Evolutionary conservation across 2,797 vertebrate genomes (phyloP), one percentile per base, ranked within the genome.

Genomic region (Brachyalestes nurse): DNA sequence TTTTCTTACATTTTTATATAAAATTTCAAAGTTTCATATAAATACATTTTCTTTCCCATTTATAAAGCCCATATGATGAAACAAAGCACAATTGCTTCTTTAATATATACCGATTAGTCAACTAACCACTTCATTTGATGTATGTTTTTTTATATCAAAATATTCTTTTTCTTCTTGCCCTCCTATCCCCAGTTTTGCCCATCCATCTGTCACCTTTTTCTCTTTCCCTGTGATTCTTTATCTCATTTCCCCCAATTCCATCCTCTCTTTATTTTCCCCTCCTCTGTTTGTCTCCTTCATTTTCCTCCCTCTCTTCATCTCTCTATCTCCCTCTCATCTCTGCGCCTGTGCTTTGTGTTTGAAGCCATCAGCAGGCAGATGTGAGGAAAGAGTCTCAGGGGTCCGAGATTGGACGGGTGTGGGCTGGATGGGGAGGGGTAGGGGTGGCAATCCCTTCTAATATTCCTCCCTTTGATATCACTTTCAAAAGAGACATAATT

Each of bases 401-500:
- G 75, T 38, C 77, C 83, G 40, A 42, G 84, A 84, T 70, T 70
- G 47, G 40, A 83, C 84, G 89, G 5, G 3, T 87, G 62, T 65
- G 64, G 64, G 64, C 40, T 42, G 64, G 64, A 66, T 42, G 80
- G 13, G 47, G 65, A 84, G 86, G 90, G 82, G 81, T n/a, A 87
- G 84, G 23, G 87, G 85, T 80, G 84, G 34, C 49, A 86, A 78
- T 67, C 58, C 77, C 62, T 82, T 82, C 86, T 78, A 87, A 86
- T 83, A 66, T 82, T 62, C 13, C 80, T 82, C 79, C 58, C 86
- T 91, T 91, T 91, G 86, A 92, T 92, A 90, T 88, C 64, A 85
- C 67, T 91, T 93, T 93, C 91, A 93, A 88, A 87, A 90, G 75
- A 75, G 91, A 88, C 86, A 92, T 91, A 88, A 93, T 86, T 88